A percentile compares a stretch with the other conserved stretches of the same genome.
Conservation (phyloP, 2,113 vertebrate genomes). For the Neodon shergylaensis region DNA sequence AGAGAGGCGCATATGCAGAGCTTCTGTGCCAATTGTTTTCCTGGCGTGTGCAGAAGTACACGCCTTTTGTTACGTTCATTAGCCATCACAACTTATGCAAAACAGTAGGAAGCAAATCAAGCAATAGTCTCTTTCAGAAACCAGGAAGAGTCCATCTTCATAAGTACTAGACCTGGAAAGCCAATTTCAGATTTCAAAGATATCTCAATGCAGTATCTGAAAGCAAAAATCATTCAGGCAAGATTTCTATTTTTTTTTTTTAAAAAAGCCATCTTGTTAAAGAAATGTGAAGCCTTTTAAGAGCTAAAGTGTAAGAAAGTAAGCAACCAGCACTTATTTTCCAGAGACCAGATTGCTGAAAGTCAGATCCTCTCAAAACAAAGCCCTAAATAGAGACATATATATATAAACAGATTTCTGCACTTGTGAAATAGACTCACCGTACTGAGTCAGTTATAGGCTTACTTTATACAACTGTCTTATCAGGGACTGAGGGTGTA, state of each 20-base stretch:
- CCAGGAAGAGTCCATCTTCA: slow-evolving; percentile 25
- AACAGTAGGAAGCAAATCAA: slow-evolving; percentile 14
- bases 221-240: slow-evolving; percentile 16
- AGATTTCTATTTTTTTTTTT: background rate
- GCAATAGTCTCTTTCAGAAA: background rate
- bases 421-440: background rate
- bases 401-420: background rate
- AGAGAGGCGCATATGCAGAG: slow-evolving; percentile 32
- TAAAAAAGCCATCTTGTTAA: slow-evolving; percentile 45
- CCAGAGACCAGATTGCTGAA: slow-evolving; percentile 23
- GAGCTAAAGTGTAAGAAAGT: slow-evolving; percentile 10
- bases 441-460: background rate
- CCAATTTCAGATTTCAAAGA: slow-evolving; percentile 47
- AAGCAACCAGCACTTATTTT: background rate
- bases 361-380: slow-evolving; percentile 52
- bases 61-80: slow-evolving; percentile 6
- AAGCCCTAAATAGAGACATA: background rate
- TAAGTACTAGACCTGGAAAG: slow-evolving; percentile 45
- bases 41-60: slow-evolving; percentile 39
- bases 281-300: slow-evolving; percentile 51
- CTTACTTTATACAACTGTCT: background rate
- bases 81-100: slow-evolving; percentile 6
- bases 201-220: slow-evolving; percentile 24
- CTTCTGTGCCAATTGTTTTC: background rate
- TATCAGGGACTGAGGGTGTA: background rate